Evolutionary conservation across 2,113 vertebrate species (phyloP).

Genomic region (Eubucco bourcierii): DNA sequence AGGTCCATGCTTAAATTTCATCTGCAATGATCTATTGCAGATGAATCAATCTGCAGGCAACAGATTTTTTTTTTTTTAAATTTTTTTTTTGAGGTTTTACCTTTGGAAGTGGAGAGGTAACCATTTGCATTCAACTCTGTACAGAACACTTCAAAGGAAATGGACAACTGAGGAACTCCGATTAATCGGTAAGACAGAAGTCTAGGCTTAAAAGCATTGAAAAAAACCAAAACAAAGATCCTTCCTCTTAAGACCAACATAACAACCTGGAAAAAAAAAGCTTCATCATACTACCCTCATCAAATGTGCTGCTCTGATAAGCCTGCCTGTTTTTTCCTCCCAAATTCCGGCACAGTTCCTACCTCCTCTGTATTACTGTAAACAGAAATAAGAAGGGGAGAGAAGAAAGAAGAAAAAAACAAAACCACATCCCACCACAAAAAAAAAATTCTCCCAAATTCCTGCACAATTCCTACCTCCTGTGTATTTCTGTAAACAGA

Average conservation of each 20-base stretch:
- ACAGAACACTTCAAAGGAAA: not conserved
- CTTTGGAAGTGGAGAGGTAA: not conserved
- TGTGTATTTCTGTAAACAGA: too few species aligned
- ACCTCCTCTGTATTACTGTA: not conserved
- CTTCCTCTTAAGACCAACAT: not conserved
- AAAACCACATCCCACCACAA: too few species aligned
- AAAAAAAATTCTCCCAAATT: too few species aligned
- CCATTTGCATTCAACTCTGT: not conserved
- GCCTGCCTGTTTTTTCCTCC: not conserved
- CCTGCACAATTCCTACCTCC: too few species aligned
- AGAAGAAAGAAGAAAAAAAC: not conserved
- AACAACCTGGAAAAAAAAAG: not conserved
- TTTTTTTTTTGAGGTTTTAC: not conserved
- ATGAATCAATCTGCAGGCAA: too few species aligned
- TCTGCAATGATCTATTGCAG: not conserved
- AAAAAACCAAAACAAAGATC: not conserved
- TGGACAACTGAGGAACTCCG: not conserved
- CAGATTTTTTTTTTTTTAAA: not conserved
- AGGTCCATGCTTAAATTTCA: not conserved
- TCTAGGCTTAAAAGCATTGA: not conserved
- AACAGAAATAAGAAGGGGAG: not conserved
- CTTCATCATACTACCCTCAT: not conserved
- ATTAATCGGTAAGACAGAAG: not conserved
- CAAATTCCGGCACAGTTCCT: not conserved
- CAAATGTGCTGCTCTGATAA: not conserved